Evolutionary conservation across 64 coral and sea anemone species (phyloP), one percentile per base, ranked within the genome.

Genomic region (Porites lutea): DNA sequence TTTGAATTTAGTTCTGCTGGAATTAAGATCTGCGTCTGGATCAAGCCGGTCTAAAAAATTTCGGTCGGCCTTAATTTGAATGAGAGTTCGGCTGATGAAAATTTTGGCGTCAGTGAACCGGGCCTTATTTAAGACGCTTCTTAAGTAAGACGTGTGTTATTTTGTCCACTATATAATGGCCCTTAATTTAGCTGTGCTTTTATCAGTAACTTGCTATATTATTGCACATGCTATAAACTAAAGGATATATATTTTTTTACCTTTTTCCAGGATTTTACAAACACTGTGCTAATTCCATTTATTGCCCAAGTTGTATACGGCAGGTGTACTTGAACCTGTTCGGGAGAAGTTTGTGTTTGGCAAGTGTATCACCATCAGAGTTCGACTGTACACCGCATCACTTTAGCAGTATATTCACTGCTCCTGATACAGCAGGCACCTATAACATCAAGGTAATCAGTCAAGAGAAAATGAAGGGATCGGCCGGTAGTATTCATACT

Each of bases 311-410:
- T 13, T 69, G 61, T 19, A 15, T 69, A 21, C 81, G 81, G n/a
- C 81, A 84, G 65, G 9, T 84, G n/a, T 84, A 84, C 61, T 12
- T 84, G 46, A 84, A 84, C 47, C 6, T 69, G 12, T 84, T 84
- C 62, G 23, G 2, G 8, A 84, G 13, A 48, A 84, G 62, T 63
- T 9, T 10, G 3, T 84, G 81, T 11, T 12, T 84, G 44, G 63
- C 46, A 0, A 51, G 3, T 14, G 13, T 84, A 50, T 7, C 16
- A 68, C 7, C 1, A 18, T 21, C 19, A 13, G 16, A 84, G 6
- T 48, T 84, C 44, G 46, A 84, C 18, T 84, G 81, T 18, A n/a
- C 51, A 49, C 16, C 67, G 12, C 16, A 84, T 10, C 62, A 68
- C 16, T 84, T 84, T 11, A 21, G 44, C 48, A 14, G 20, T 6